phyloP scores from a whole-genome alignment of 2,113 vertebrate genomes.

The Cairina moschata region DNA sequence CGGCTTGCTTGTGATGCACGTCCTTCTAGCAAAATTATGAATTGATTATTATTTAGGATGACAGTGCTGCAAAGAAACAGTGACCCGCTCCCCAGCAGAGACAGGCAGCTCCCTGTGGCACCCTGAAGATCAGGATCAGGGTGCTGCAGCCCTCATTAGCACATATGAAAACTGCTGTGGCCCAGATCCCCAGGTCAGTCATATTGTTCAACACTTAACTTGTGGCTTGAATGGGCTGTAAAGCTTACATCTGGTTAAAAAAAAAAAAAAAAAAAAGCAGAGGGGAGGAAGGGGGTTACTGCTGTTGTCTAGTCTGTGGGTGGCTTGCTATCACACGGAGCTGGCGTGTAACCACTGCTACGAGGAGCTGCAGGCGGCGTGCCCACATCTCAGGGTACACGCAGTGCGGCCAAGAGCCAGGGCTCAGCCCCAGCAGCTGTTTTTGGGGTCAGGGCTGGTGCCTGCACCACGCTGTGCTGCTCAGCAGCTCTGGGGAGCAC shows the following conservation, averaged over 20 bases:
- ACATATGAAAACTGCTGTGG: background rate
- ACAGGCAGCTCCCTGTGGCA: background rate
- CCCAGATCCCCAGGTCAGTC: background rate
- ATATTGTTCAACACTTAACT: fast-evolving
- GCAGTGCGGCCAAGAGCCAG: fast-evolving
- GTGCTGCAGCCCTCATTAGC: too few species aligned
- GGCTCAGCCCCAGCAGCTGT: background rate
- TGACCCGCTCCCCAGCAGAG: background rate
- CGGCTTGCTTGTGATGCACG: background rate
- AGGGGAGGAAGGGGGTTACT: fast-evolving
- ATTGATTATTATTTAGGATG: background rate
- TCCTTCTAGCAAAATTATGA: background rate
- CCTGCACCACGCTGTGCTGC: too few species aligned
- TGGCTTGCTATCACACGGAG: fast-evolving
- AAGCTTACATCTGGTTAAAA: fast-evolving
- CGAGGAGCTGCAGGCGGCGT: fast-evolving
- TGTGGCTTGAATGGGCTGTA: background rate
- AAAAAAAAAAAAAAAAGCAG: background rate
- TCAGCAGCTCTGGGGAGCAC: fast-evolving
- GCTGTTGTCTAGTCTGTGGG: fast-evolving
- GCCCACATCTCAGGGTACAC: background rate
- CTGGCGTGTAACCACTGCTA: too few species aligned
- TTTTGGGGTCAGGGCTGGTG: too few species aligned
- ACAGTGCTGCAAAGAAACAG: background rate
- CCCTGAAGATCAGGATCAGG: fast-evolving